Evolutionary conservation across 1,140 invertebrate genomes (phyloP).

Genomic region (Brachionus rubens): DNA sequence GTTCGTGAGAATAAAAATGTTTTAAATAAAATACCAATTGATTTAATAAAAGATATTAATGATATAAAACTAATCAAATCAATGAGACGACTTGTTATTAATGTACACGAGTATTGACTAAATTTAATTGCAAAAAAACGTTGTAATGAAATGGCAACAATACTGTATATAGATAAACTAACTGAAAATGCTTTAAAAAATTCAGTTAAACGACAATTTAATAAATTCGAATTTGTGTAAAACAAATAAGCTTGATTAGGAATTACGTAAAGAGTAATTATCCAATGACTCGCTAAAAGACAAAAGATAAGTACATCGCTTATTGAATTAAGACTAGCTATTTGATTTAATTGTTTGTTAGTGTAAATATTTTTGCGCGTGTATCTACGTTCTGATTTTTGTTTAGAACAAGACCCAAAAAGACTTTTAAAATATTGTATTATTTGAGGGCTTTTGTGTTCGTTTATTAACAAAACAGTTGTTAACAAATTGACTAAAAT

Average conservation of each 20-base stretch:
- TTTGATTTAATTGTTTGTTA: neutral
- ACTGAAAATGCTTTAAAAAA: conserved; percentile 43
- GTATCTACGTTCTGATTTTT: neutral
- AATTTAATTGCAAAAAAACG: conserved; percentile 38
- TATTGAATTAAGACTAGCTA: conserved; percentile 20
- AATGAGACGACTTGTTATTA: conserved; percentile 10
- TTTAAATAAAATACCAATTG: conserved; percentile 7
- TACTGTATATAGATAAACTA: conserved; percentile 34
- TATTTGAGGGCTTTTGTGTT: neutral
- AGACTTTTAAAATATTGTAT: neutral
- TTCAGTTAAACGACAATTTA: conserved; percentile 5
- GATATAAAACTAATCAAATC: conserved; percentile 23
- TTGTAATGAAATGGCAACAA: conserved; percentile 37
- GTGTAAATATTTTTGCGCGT: neutral
- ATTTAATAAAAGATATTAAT: conserved; percentile 7
- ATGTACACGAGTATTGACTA: conserved; percentile 8
- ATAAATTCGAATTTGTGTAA: neutral
- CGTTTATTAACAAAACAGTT: conserved; percentile 1
- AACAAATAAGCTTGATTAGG: conserved; percentile 34
- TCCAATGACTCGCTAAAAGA: conserved; percentile 10
- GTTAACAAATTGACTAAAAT: neutral
- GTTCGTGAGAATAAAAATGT: conserved; percentile 18
- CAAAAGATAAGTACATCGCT: conserved; percentile 12
- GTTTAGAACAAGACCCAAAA: neutral
- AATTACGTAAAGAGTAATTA: conserved; percentile 21